Conservation (phyloP, 2,113 vertebrate species). For the Mohoua ochrocephala region DNA sequence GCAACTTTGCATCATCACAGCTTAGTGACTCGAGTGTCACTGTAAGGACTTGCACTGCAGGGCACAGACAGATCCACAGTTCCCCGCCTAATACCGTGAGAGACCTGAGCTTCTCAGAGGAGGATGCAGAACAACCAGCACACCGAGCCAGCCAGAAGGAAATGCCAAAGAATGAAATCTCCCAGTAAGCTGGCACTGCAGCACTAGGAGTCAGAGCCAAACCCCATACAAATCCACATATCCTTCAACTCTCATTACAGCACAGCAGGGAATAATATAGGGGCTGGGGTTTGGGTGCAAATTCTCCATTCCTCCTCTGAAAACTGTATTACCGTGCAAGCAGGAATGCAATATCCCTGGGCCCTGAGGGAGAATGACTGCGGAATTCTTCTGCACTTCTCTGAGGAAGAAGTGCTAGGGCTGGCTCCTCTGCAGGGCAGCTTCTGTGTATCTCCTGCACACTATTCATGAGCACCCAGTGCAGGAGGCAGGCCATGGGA, state of each 20-base stretch:
- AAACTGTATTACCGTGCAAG: background rate
- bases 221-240: background rate
- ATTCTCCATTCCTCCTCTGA: background rate
- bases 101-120: background rate
- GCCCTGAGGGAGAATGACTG: background rate
- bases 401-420: background rate
- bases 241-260: background rate
- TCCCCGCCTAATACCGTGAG: background rate
- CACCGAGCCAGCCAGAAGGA: background rate
- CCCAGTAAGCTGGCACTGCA: background rate
- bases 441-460: background rate
- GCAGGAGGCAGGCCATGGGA: accelerated
- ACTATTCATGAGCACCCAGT: background rate
- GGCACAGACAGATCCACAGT: background rate
- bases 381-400: background rate
- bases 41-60: background rate
- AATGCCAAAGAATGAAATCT: background rate
- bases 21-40: background rate
- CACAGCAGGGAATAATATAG: background rate
- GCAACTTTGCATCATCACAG: background rate
- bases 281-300: background rate
- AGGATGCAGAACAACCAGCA: background rate
- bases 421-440: background rate
- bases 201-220: background rate
- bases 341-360: background rate